These are phyloP conservation scores for Venturia canescens DNA, from an alignment of 1,140 invertebrate genomes.

Conservation along the genomic window DNA sequence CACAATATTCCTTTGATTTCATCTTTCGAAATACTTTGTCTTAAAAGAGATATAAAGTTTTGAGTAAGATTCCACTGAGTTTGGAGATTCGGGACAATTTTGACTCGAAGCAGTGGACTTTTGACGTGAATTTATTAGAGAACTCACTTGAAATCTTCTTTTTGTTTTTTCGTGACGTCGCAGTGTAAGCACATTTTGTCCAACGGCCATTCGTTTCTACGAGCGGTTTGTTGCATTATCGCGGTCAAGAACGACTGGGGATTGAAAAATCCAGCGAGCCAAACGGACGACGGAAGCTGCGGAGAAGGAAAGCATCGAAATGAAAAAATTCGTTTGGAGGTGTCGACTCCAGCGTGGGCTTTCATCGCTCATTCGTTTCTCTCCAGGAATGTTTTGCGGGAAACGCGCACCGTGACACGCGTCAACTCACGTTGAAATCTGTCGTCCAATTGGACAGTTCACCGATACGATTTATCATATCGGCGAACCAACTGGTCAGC, in stretches of 20 bases:
- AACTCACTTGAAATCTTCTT: slow-evolving; percentile 87
- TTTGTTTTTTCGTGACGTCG: slow-evolving; percentile 95
- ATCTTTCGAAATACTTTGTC: no score
- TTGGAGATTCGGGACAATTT: no score
- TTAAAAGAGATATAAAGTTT: no score
- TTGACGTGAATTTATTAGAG: no score
- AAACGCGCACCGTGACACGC: background rate
- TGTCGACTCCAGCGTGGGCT: background rate
- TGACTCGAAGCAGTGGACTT: no score
- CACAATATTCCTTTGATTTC: no score
- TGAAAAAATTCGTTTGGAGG: no score
- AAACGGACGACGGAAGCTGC: slow-evolving; percentile 89
- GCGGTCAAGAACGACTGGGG: slow-evolving; percentile 97
- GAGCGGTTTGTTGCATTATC: slow-evolving; percentile 97
- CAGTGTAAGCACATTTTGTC: slow-evolving; percentile 97
- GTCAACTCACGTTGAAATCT: slow-evolving; percentile 82
- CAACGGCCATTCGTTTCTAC: slow-evolving; percentile 96
- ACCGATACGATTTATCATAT: slow-evolving; percentile 87
- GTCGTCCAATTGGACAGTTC: slow-evolving; percentile 88
- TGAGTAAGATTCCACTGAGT: no score
- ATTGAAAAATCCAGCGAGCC: slow-evolving; percentile 97
- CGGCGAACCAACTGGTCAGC: slow-evolving; percentile 92
- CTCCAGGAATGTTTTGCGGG: background rate
- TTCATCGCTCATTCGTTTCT: background rate
- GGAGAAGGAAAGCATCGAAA: slow-evolving; percentile 39